These are phyloP conservation scores for Gymnarchus niloticus DNA, from an alignment of 2,113 vertebrate species.

Conservation along the genomic window DNA sequence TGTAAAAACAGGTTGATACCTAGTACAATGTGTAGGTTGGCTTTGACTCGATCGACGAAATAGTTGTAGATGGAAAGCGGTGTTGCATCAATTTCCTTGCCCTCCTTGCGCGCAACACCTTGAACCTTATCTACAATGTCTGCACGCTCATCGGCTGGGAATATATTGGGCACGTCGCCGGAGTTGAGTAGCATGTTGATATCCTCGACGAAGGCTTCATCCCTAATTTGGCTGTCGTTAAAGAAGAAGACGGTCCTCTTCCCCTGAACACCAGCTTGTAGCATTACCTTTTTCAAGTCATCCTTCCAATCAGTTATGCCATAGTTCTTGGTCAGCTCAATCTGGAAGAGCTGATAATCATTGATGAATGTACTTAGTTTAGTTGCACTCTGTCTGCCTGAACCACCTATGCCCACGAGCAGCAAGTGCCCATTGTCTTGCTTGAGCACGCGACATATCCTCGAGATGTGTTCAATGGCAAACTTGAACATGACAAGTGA, in stretches of 20 bases:
- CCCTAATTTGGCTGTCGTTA: slow-evolving; percentile 81
- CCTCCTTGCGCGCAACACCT: slow-evolving; percentile 63
- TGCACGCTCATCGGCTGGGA: slow-evolving; percentile 79
- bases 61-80: slow-evolving; percentile 82
- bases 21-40: slow-evolving; percentile 85
- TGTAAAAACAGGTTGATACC: slow-evolving; percentile 36
- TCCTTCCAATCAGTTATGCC: slow-evolving; percentile 75
- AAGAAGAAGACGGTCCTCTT: slow-evolving; percentile 76
- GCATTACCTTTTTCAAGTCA: slow-evolving; percentile 79
- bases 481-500: slow-evolving; percentile 88
- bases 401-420: slow-evolving; percentile 80
- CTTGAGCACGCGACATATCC: slow-evolving; percentile 83
- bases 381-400: slow-evolving; percentile 77
- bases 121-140: slow-evolving; percentile 85
- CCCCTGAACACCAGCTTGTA: slow-evolving; percentile 68
- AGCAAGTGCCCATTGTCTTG: slow-evolving; percentile 82
- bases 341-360: slow-evolving; percentile 74
- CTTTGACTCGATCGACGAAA: slow-evolving; percentile 81
- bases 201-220: slow-evolving; percentile 82
- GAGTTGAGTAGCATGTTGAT: slow-evolving; percentile 88
- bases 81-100: slow-evolving; percentile 71
- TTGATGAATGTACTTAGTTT: slow-evolving; percentile 81
- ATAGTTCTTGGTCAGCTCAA: slow-evolving; percentile 82
- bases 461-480: slow-evolving; percentile 85
- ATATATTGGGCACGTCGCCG: slow-evolving; percentile 84